Base-by-base conservation (phyloP, 2,797 vertebrate species). In the Phrynocephalus guinanensis region DNA sequence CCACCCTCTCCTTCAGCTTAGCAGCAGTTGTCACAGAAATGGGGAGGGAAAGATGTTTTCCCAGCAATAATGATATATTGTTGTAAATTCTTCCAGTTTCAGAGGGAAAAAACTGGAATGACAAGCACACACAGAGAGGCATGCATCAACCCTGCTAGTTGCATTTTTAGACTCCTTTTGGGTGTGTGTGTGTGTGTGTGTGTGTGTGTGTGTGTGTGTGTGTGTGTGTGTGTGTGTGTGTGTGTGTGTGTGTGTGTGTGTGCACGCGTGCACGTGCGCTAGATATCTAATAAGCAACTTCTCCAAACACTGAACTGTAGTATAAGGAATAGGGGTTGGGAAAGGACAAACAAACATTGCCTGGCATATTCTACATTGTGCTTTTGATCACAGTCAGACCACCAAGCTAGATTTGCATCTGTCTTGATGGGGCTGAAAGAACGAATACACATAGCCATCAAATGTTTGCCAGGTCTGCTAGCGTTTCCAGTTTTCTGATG, bases 361-460 rank as follows among this genome's bases (percentile, higher is more conserved):
- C 60, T 70, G 86, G 85, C 80, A 75, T 76, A 89, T 1, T 86
- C 85, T 90, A 86, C 90, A 79, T 86, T 82, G 66, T 75, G 90
- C 85, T 93, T 85, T 86, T 48, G 1, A 3, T 60, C 88, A 91
- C 90, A 94, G 56, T 50, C 91, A 93, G 89, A 82, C 92, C 86
- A 73, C 89, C 79, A 91, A 87, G 85, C 79, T 75, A 11, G 7
- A 73, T 83, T 87, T 7, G 77, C 91, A 86, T 93, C 83, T 78
- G 56, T 93, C 93, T 91, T 91, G 91, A 94, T 90, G 90, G 94
- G 44, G 56, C 76, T 84, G 68, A 38, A 20, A 50, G 16, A 71
- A 71, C 87, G 93, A 92, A 92, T 94, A 94, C 95, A 95, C 93
- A 95, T 92, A 95, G 95, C 91, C 89, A 93, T 95, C 92, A 95